Conservation (phyloP, 2,797 vertebrate genomes). For the Protosalanx chinensis region DNA sequence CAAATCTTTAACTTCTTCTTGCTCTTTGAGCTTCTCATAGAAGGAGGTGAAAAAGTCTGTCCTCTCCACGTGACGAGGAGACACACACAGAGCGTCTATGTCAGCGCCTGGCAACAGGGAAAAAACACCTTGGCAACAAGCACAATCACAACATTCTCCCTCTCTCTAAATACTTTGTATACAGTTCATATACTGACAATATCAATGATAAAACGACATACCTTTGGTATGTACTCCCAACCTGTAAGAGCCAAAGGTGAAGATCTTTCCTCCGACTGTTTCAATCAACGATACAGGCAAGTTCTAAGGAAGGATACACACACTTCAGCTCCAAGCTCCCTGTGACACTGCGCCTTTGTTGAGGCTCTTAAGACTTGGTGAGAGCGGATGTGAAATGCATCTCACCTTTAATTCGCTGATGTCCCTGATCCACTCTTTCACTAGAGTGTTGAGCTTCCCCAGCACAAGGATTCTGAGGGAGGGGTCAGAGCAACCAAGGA, state of each 20-base stretch:
- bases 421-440: slow-evolving; percentile 87
- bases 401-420: slow-evolving; percentile 84
- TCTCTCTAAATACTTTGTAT: background rate
- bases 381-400: background rate
- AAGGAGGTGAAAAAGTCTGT: slow-evolving; percentile 89
- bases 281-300: slow-evolving; percentile 82
- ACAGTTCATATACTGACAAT: too few relatives aligned
- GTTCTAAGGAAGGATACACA: slow-evolving; percentile 66
- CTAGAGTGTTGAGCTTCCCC: slow-evolving; percentile 84
- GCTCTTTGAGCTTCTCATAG: slow-evolving; percentile 85
- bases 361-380: background rate
- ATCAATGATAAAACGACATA: slow-evolving; percentile 52
- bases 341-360: background rate
- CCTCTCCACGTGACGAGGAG: slow-evolving; percentile 84
- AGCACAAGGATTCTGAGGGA: slow-evolving; percentile 82
- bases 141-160: background rate
- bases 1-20: slow-evolving; percentile 87
- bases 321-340: background rate
- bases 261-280: slow-evolving; percentile 86
- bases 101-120: slow-evolving; percentile 77
- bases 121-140: background rate
- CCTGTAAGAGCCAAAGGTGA: slow-evolving; percentile 88
- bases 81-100: slow-evolving; percentile 87
- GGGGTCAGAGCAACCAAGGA: background rate
- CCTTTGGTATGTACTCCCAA: slow-evolving; percentile 89